These are phyloP conservation scores for Larimichthys polyactis DNA, from an alignment of 2,113 vertebrate species.

Conservation along the genomic window DNA sequence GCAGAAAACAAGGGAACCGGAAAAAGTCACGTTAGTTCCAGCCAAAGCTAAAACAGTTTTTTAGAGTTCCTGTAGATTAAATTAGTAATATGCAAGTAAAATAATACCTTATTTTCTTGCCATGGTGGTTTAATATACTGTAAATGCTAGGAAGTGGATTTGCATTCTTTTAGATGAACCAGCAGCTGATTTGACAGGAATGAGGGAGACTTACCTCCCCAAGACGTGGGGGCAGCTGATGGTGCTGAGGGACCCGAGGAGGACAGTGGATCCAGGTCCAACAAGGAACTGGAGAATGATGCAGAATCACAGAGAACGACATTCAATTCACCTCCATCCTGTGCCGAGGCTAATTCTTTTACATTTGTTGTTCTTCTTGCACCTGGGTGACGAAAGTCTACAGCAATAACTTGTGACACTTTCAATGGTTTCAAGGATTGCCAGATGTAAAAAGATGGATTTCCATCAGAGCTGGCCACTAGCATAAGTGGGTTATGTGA, in stretches of 20 bases:
- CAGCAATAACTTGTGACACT: no score
- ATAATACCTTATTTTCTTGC: no score
- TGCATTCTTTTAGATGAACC: neutral
- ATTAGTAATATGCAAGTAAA: neutral
- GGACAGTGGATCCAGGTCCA: constrained; percentile 94
- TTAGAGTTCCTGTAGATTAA: neutral
- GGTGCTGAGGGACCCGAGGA: constrained; percentile 84
- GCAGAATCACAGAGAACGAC: constrained; percentile 21
- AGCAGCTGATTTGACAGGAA: neutral
- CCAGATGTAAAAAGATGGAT: no score
- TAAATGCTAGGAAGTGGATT: neutral
- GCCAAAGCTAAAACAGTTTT: neutral
- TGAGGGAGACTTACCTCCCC: constrained; percentile 89
- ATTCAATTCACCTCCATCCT: neutral
- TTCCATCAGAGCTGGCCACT: no score
- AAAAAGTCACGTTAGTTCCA: neutral
- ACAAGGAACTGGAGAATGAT: constrained; percentile 88
- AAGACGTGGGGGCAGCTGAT: constrained; percentile 86
- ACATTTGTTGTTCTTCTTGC: neutral
- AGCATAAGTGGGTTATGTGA: no score
- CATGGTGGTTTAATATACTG: no score
- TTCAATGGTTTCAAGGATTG: neutral
- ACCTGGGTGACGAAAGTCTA: neutral
- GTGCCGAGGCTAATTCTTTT: neutral
- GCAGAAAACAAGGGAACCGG: constrained; percentile 18